A percentile compares a stretch with the other conserved stretches of the same genome.
Evolutionary conservation across 2,797 vertebrate genomes (phyloP).

Genomic region (Telmatherina bonti): DNA sequence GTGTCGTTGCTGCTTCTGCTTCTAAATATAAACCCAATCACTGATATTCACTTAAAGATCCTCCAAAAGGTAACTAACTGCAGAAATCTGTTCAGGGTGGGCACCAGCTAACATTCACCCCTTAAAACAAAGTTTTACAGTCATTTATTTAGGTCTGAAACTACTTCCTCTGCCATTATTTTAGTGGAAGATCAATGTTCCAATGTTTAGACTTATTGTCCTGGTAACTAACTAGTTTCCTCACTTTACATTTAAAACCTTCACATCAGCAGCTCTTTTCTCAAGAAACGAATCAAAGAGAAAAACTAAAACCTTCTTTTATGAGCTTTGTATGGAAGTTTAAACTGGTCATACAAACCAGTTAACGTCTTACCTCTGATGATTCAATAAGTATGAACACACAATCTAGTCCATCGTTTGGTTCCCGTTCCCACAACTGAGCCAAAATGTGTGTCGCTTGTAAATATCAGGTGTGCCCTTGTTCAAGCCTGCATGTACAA

Average conservation of each 20-base stretch:
- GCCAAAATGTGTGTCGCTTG: background rate
- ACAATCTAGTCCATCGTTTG: fast-evolving
- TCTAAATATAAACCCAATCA: background rate
- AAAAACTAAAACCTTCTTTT: background rate
- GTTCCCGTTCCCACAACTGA: background rate
- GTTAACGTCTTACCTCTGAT: conserved; percentile 5
- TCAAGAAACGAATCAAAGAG: no score
- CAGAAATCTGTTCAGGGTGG: background rate
- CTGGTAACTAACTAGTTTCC: no score
- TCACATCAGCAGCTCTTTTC: background rate
- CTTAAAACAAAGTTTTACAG: background rate
- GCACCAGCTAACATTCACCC: background rate
- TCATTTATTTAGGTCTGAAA: no score
- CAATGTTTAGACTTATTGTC: background rate
- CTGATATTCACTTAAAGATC: no score
- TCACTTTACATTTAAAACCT: no score
- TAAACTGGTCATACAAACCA: background rate
- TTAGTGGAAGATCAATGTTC: background rate
- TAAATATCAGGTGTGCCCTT: background rate
- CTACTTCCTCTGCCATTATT: background rate
- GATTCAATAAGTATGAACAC: fast-evolving
- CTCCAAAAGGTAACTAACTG: background rate
- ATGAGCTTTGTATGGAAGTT: background rate
- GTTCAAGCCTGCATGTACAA: background rate
- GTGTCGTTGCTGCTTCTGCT: background rate